These are phyloP conservation scores for Hemibagrus guttatus DNA, from an alignment of 2,797 vertebrate species.

Conservation along the genomic window DNA sequence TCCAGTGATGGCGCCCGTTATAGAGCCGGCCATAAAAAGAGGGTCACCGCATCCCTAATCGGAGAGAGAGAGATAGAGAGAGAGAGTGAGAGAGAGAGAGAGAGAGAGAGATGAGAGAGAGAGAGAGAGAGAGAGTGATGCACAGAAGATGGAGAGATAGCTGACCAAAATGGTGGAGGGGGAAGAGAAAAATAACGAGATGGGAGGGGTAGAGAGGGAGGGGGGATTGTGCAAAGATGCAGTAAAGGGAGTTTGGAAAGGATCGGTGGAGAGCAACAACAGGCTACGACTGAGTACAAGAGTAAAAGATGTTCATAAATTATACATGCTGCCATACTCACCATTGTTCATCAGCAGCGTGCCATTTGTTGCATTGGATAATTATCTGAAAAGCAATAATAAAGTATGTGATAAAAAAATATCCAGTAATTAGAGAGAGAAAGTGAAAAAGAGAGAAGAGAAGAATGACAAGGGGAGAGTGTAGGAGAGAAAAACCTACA, in stretches of 20 bases:
- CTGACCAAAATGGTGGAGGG: slow-evolving; percentile 53
- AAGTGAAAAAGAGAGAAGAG: background rate
- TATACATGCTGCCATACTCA: background rate
- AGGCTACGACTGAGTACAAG: background rate
- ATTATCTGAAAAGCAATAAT: slow-evolving; percentile 7
- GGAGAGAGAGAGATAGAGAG: slow-evolving; percentile 28
- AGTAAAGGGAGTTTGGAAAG: background rate
- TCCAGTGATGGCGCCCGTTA: slow-evolving; percentile 53
- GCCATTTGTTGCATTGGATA: no score
- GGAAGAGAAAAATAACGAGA: slow-evolving; percentile 60
- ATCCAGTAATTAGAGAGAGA: background rate
- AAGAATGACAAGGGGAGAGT: background rate
- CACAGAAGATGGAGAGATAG: slow-evolving; percentile 16
- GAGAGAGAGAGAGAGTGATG: slow-evolving; percentile 22
- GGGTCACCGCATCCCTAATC: slow-evolving; percentile 68
- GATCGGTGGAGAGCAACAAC: slow-evolving; percentile 5
- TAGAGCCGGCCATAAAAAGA: slow-evolving; percentile 67
- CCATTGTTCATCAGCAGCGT: background rate
- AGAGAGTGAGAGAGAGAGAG: background rate
- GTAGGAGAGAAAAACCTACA: background rate
- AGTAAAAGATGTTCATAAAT: background rate
- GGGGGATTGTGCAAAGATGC: slow-evolving; percentile 49
- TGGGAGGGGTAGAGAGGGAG: slow-evolving; percentile 45
- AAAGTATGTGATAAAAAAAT: background rate
- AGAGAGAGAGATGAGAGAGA: slow-evolving; percentile 3